These are phyloP conservation scores for Oryctolagus cuniculus DNA, from an alignment of 2,113 vertebrate genomes.

Conservation along the genomic window mOryCun1.1 NC_091440.1:44933501-44934000, in stretches of 20 bases:
- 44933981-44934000: slow-evolving; percentile 9
- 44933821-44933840: background rate
- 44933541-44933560: background rate
- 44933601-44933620: background rate
- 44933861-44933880: background rate
- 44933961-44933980: slow-evolving; percentile 3
- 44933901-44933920: slow-evolving; percentile 36
- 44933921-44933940: slow-evolving; percentile 58
- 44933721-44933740: background rate
- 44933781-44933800: background rate
- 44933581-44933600: background rate
- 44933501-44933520: background rate
- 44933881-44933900: background rate
- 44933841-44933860: slow-evolving; percentile 19
- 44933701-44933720: background rate
- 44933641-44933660: background rate
- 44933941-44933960: slow-evolving; percentile 46
- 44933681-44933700: background rate
- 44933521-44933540: background rate
- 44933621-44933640: background rate
- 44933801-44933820: background rate
- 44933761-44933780: background rate
- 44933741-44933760: background rate
- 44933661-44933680: background rate
- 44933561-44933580: background rate